These are phyloP conservation scores for Chalcosyrphus nemorum DNA, from an alignment of 2,888 invertebrate genomes.

Conservation along the genomic window DNA sequence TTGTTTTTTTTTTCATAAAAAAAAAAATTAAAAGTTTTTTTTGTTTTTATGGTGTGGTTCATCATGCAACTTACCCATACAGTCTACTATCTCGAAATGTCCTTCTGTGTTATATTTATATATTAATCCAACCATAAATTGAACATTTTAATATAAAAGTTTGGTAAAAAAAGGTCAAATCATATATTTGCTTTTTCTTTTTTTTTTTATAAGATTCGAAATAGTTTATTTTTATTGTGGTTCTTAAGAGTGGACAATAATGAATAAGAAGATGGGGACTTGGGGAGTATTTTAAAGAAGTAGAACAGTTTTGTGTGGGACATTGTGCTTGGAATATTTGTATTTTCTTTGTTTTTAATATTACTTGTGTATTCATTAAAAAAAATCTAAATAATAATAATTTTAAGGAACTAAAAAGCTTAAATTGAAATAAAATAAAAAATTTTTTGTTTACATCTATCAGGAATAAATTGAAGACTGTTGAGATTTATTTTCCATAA, in stretches of 20 bases:
- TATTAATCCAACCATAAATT: constrained; percentile 73
- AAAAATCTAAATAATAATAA: constrained; percentile 19
- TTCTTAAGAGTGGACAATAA: constrained; percentile 76
- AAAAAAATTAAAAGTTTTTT: constrained; percentile 76
- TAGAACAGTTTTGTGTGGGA: constrained; percentile 65
- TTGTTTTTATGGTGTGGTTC: constrained; percentile 75
- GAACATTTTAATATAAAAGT: constrained; percentile 61
- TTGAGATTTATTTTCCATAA: background rate
- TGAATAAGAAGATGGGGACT: constrained; percentile 12
- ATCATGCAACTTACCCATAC: constrained; percentile 87
- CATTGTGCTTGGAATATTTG: constrained; percentile 46
- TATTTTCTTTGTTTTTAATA: constrained; percentile 45
- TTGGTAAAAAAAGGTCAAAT: constrained; percentile 51
- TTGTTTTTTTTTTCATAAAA: constrained; percentile 55
- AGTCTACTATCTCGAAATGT: constrained; percentile 95
- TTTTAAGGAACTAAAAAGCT: constrained; percentile 1
- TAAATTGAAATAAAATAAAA: constrained; percentile 50
- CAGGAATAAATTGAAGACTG: background rate
- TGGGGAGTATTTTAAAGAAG: constrained; percentile 23
- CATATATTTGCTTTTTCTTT: constrained; percentile 46
- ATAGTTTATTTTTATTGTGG: constrained; percentile 74
- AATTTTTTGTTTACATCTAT: constrained; percentile 12
- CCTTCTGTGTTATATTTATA: constrained; percentile 85
- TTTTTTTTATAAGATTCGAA: constrained; percentile 23
- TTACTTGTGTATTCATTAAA: constrained; percentile 40